Percentiles rank a stretch among this genome's conserved stretches.
Conservation (phyloP, 2,888 invertebrate species). For the Galeruca laticollis region DNA sequence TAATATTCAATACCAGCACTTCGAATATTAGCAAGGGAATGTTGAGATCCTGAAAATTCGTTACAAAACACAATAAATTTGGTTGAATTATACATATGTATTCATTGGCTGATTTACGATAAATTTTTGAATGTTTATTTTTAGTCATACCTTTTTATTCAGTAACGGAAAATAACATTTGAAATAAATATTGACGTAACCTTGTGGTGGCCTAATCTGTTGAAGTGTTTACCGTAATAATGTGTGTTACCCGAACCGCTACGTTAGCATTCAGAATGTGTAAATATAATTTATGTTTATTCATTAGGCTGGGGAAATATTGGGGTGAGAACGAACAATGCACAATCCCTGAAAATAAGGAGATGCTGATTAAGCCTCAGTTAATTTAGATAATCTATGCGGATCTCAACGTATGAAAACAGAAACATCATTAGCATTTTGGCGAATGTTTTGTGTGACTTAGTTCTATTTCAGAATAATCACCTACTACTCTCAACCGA, state of each 20-base stretch:
- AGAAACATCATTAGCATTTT: not conserved
- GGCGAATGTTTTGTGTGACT: not conserved
- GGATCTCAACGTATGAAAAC: not conserved
- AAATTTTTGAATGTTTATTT: too few relatives aligned
- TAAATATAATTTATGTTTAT: constrained; percentile 15
- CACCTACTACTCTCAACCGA: not conserved
- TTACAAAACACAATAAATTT: too few relatives aligned
- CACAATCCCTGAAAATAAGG: constrained; percentile 6
- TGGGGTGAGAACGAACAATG: constrained; percentile 12
- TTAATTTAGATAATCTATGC: not conserved
- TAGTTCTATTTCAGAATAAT: not conserved
- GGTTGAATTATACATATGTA: too few relatives aligned
- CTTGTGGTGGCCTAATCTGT: not conserved
- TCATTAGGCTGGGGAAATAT: not conserved
- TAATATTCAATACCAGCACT: too few relatives aligned
- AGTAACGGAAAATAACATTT: not conserved
- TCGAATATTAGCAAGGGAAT: too few relatives aligned
- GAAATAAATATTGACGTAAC: not conserved
- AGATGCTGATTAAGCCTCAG: constrained; percentile 1
- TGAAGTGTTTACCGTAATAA: not conserved
- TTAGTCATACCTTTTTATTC: too few relatives aligned
- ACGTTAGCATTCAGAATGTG: not conserved
- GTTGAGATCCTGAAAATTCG: too few relatives aligned
- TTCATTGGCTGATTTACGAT: too few relatives aligned
- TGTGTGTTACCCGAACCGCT: not conserved